Percentiles rank a stretch among this genome's conserved stretches.
Evolutionary conservation across 2,113 vertebrate species (phyloP).

Genomic region (Pelmatolapia mariae): DNA sequence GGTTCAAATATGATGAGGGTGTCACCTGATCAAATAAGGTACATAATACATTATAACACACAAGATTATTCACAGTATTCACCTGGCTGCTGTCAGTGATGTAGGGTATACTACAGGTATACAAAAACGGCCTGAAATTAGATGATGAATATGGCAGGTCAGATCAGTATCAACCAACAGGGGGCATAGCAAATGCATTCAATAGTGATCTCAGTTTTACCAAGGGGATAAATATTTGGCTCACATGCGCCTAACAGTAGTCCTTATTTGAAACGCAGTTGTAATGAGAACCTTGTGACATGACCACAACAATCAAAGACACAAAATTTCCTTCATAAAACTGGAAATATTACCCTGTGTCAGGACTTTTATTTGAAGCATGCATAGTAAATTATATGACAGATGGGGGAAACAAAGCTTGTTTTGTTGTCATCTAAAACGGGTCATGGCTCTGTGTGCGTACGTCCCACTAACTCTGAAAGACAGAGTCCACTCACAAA

Average conservation of each 20-base stretch:
- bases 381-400: background rate
- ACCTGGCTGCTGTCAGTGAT: background rate
- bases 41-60: background rate
- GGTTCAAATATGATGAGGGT: background rate
- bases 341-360: background rate
- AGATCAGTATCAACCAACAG: background rate
- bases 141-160: background rate
- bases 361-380: background rate
- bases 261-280: background rate
- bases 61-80: background rate
- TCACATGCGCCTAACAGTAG: background rate
- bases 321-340: background rate
- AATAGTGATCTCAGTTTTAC: background rate
- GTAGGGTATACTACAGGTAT: background rate
- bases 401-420: background rate
- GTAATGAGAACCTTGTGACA: conserved; percentile 5
- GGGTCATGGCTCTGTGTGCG: background rate
- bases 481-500: background rate
- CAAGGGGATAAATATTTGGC: background rate
- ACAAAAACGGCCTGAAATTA: background rate
- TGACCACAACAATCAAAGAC: background rate
- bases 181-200: background rate
- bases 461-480: background rate
- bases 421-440: background rate
- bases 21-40: conserved; percentile 48